These are phyloP conservation scores for Chiridota heheva DNA, from an alignment of 35 echinoderm and acorn worm species.

Conservation along the genomic window DNA sequence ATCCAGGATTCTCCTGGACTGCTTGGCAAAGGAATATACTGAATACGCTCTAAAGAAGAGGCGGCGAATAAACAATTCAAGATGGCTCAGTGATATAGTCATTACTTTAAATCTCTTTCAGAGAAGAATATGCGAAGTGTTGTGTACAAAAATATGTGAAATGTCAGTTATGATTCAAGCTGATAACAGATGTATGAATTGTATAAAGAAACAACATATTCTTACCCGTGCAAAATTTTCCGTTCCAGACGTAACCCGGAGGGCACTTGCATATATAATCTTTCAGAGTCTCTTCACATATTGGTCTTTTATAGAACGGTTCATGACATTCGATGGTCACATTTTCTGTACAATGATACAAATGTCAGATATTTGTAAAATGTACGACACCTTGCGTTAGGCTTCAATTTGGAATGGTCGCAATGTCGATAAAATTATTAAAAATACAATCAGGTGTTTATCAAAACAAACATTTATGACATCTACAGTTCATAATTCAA, in stretches of 20 bases:
- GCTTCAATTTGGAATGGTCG: too few species aligned
- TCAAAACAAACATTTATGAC: too few species aligned
- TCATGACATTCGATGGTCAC: slow-evolving; percentile 33
- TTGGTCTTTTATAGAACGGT: slow-evolving; percentile 59
- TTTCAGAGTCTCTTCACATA: slow-evolving; percentile 36
- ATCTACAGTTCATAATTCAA: too few species aligned
- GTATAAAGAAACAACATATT: neutral
- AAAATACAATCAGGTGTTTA: too few species aligned
- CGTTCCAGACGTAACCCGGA: slow-evolving; percentile 69
- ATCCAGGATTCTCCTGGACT: too few species aligned
- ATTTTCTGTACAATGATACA: too few species aligned
- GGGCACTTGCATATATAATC: slow-evolving; percentile 67
- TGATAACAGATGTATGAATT: neutral
- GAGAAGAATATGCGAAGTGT: neutral
- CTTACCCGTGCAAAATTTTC: slow-evolving; percentile 65
- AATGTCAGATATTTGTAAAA: too few species aligned
- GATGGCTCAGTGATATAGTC: neutral
- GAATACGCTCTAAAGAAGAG: too few species aligned
- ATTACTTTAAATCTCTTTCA: neutral
- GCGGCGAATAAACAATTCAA: too few species aligned
- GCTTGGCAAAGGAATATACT: too few species aligned
- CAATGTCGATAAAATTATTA: too few species aligned
- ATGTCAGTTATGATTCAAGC: neutral
- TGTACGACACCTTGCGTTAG: too few species aligned
- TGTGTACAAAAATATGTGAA: neutral